Conservation (phyloP, 2,797 vertebrate species). For the Oceanodroma leucorhoa region DNA sequence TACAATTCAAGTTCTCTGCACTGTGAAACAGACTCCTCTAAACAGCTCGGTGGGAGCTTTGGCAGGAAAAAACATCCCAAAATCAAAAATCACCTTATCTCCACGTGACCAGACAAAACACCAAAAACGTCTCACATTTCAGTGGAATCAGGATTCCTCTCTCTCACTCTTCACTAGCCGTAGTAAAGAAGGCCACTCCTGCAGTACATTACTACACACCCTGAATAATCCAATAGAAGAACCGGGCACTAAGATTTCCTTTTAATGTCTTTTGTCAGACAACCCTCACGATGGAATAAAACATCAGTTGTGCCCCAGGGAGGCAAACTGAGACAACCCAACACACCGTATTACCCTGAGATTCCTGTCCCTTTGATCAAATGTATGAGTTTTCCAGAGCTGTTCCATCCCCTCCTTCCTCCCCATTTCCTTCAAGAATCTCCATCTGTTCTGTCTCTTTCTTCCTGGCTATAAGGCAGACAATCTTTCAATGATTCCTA, state of each 20-base stretch:
- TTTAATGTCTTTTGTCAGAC: background rate
- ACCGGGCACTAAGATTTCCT: background rate
- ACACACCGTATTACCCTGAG: rapidly evolving
- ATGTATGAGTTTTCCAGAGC: background rate
- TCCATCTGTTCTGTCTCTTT: background rate
- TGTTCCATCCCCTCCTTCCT: background rate
- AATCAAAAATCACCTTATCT: background rate
- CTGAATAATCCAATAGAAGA: background rate
- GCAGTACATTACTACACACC: background rate
- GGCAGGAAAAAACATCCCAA: background rate
- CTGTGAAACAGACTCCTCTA: background rate
- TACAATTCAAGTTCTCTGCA: background rate
- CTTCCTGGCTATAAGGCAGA: background rate
- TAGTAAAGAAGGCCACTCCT: background rate
- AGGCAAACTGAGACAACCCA: background rate
- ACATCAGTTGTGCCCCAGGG: background rate
- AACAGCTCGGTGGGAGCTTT: background rate
- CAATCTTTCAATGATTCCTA: background rate
- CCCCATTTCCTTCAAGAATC: background rate
- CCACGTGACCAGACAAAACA: background rate
- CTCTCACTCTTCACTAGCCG: background rate
- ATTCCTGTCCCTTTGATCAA: background rate
- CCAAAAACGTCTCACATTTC: background rate
- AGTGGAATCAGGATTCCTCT: background rate
- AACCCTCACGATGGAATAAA: background rate